phyloP scores from a whole-genome alignment of 2,888 invertebrate species.

The Hirudinaria manillensis region DNA sequence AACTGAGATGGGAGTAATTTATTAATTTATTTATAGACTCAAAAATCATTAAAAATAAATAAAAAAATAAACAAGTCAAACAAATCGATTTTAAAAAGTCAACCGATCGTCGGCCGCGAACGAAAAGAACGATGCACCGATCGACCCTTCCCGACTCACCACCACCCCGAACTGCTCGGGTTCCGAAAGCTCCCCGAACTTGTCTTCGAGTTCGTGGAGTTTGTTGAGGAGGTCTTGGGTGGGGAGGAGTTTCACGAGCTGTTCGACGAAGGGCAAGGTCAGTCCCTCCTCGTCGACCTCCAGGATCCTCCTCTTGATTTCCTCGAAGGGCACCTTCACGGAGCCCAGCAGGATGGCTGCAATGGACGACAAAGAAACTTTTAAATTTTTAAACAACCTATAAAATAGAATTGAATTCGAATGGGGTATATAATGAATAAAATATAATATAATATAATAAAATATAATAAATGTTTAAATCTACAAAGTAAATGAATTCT shows the following conservation, averaged over 20 bases:
- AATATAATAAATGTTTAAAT: neutral
- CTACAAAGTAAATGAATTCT: too few relatives aligned
- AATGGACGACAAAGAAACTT: neutral
- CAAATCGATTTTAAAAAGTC: neutral
- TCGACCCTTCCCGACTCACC: conserved; percentile 52
- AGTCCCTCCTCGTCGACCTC: conserved; percentile 79
- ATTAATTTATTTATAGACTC: neutral
- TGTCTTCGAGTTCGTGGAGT: conserved; percentile 71
- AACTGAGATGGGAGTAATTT: conserved; percentile 58
- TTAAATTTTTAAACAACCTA: neutral
- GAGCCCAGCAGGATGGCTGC: conserved; percentile 58
- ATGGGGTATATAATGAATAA: neutral
- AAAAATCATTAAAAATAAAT: conserved; percentile 10
- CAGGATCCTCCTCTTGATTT: conserved; percentile 69
- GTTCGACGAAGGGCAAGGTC: conserved; percentile 78
- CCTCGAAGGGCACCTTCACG: conserved; percentile 56
- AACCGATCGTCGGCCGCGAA: neutral
- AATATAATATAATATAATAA: neutral
- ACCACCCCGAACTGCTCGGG: conserved; percentile 91
- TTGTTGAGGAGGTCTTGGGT: conserved; percentile 76
- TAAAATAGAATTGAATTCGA: too few relatives aligned
- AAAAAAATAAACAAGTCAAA: conserved; percentile 13
- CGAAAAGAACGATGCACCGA: neutral
- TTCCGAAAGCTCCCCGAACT: conserved; percentile 69
- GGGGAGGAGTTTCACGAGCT: conserved; percentile 84